These are phyloP conservation scores for Pangasius macronema DNA, from an alignment of 2,797 vertebrate genomes.

Conservation along the genomic window DNA sequence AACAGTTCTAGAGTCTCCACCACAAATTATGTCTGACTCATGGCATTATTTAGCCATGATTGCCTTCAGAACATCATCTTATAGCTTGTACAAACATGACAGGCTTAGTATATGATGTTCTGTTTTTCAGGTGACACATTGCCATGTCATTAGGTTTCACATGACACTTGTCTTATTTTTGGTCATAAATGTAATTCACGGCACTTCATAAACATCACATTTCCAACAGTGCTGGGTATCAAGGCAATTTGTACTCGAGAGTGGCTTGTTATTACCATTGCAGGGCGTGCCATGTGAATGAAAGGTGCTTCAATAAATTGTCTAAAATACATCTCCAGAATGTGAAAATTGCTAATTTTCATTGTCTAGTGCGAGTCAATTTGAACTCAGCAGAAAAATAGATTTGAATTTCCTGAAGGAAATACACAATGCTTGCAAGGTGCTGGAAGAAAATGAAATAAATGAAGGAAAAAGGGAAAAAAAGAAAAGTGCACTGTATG, in stretches of 20 bases:
- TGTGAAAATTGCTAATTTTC: constrained; percentile 1
- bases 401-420: constrained; percentile 12
- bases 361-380: constrained; percentile 20
- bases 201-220: constrained; percentile 35
- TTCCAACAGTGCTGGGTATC: constrained; percentile 39
- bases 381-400: not conserved
- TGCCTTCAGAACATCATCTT: not conserved
- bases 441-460: constrained; percentile 1
- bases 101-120: not conserved
- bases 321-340: constrained; percentile 41
- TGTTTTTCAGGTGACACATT: not conserved
- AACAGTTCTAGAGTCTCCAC: not conserved
- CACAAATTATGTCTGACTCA: constrained; percentile 20
- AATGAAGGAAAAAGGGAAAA: not conserved
- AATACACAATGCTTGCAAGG: not conserved
- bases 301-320: constrained; percentile 53
- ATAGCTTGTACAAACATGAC: not conserved
- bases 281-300: constrained; percentile 56
- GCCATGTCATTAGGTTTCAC: constrained; percentile 5
- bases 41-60: not conserved
- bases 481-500: not conserved
- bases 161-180: constrained; percentile 11
- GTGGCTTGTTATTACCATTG: constrained; percentile 52
- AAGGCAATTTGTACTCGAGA: constrained; percentile 25
- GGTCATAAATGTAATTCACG: constrained; percentile 14